Evolutionary conservation across 2,113 vertebrate species (phyloP), one percentile per base, ranked within the genome.

Genomic region (Neolamprologus sp.): DNA sequence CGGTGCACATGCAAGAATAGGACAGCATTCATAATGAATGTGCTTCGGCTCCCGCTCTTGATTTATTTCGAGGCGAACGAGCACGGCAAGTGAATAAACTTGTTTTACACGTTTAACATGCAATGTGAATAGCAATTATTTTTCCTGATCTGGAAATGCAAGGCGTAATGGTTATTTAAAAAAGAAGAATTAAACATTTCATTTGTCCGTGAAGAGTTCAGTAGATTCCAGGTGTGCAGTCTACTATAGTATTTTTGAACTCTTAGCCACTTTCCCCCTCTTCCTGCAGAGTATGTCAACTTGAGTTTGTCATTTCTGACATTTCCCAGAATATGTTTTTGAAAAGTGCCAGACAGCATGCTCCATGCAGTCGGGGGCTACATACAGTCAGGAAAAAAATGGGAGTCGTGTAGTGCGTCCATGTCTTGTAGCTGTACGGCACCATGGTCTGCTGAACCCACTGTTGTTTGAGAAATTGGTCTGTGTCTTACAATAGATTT

Each of bases 21-120:
- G 85, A 84, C 45, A 17, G 49, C 84, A 89, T 93, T 80, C 60
- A 88, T 91, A 89, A 93, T 93, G 53, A 86, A 90, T 90, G 84
- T 14, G 7, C 49, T 42, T 85, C 68, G 11, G 60, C 68, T 89
- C 37, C 71, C 60, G n/a, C 85, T 87, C 84, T 45, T 82, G 71
- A 91, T 88, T 87, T 84, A 89, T 82, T 88, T 92, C 86, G 73
- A 88, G 88, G 86, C 65, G 9, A 83, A 86, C 47, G 82, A 90
- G 78, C 23, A 53, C 7, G 19, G 57, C 28, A 5, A 60, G 81
- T 8, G 60, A 83, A 87, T 92, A 4, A 73, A 84, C 87, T 84
- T 80, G 78, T 89, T 94, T 81, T 78, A 91, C 82, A 78, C 31
- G 63, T 37, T 16, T 2, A 78, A 87, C 79, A 81, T 85, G 87